phyloP scores from a whole-genome alignment of 1,140 invertebrate genomes.

The Chymomyza costata region DNA sequence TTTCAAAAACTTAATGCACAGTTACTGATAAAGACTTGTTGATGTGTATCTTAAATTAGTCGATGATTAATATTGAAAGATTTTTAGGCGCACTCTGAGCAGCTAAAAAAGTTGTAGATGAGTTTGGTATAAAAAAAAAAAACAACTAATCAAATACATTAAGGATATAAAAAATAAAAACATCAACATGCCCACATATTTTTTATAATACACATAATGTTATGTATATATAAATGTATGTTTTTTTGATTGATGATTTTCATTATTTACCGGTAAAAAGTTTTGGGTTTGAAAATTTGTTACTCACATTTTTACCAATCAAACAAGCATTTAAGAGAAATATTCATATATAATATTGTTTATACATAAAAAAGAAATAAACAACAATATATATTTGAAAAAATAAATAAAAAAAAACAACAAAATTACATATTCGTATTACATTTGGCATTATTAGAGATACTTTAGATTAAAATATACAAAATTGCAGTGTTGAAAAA shows the following conservation, averaged over 20 bases:
- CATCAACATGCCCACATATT: constrained; percentile 54
- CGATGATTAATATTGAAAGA: no score
- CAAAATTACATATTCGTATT: no score
- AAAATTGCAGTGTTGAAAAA: no score
- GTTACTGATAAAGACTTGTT: no score
- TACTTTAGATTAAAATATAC: no score
- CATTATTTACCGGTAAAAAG: constrained; percentile 59
- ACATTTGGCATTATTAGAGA: no score
- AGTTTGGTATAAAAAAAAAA: no score
- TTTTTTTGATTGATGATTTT: constrained; percentile 40
- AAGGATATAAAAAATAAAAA: constrained; percentile 1
- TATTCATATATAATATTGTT: constrained; percentile 58
- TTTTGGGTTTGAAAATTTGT: constrained; percentile 61
- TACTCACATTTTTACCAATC: constrained; percentile 75
- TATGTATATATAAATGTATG: constrained; percentile 24
- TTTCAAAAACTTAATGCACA: no score
- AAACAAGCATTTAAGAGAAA: constrained; percentile 75
- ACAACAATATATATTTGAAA: no score
- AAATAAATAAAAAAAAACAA: constrained; percentile 47
- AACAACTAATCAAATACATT: background rate
- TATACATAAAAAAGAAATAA: constrained; percentile 39
- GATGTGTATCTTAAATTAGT: no score
- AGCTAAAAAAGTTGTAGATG: no score
- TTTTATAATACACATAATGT: constrained; percentile 12
- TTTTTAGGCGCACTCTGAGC: no score